A percentile compares a stretch with the other conserved stretches of the same genome.
Conservation (phyloP, 2,888 invertebrate genomes). For the Leptinotarsa rubiginosa region DNA sequence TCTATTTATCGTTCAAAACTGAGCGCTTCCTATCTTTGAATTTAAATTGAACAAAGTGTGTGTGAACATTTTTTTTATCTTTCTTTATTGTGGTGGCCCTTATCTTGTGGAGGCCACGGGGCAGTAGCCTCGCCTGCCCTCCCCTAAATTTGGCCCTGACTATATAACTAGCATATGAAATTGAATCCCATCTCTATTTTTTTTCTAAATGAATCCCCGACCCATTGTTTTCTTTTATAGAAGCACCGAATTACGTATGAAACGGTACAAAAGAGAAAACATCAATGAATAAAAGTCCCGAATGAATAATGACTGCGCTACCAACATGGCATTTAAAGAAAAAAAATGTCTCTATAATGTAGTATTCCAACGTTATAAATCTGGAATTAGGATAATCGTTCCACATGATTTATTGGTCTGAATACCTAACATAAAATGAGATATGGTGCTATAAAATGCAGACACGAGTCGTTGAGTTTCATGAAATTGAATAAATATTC, state of each 20-base stretch:
- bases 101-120: too few species aligned
- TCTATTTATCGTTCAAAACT: too few species aligned
- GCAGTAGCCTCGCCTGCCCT: too few species aligned
- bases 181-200: not conserved
- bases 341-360: constrained; percentile 8
- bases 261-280: constrained; percentile 1
- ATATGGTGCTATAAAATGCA: constrained; percentile 13
- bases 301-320: constrained; percentile 14
- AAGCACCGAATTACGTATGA: not conserved
- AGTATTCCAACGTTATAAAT: constrained; percentile 18
- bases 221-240: not conserved
- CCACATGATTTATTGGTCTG: constrained; percentile 26
- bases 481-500: constrained; percentile 9
- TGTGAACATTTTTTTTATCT: too few species aligned
- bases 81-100: too few species aligned
- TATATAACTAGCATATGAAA: not conserved
- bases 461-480: constrained; percentile 14
- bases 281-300: constrained; percentile 8
- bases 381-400: constrained; percentile 28
- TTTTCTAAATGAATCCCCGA: not conserved
- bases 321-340: not conserved
- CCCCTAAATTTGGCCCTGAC: too few species aligned
- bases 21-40: too few species aligned
- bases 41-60: too few species aligned
- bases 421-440: constrained; percentile 22